phyloP scores from a whole-genome alignment of 2,888 invertebrate species.

The Eristalis tenax region DNA sequence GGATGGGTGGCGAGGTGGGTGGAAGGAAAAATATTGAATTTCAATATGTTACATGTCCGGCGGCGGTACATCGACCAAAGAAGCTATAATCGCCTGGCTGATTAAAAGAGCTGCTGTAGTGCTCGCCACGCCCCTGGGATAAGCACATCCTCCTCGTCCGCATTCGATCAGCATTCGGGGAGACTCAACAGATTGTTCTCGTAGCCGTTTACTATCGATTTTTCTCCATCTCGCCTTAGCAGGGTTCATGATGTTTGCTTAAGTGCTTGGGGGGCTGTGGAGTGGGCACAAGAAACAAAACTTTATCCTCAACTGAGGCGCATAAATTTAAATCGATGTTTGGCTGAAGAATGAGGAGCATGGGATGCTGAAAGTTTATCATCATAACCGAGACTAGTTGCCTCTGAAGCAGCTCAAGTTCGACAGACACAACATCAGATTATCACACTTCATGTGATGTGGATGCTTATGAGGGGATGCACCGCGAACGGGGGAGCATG shows the following conservation, averaged over 20 bases:
- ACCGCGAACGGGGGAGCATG: neutral
- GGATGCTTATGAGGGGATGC: neutral
- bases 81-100: constrained; percentile 56
- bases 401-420: neutral
- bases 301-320: neutral
- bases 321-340: neutral
- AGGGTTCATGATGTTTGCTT: constrained; percentile 18
- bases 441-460: neutral
- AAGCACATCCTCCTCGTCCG: constrained; percentile 42
- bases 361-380: neutral
- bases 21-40: constrained; percentile 48
- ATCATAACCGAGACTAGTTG: neutral
- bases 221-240: constrained; percentile 16
- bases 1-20: neutral
- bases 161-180: constrained; percentile 49
- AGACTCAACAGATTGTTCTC: constrained; percentile 52
- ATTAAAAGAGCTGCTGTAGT: constrained; percentile 42
- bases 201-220: constrained; percentile 51
- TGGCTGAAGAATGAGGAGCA: neutral
- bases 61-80: constrained; percentile 36
- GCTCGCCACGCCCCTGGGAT: constrained; percentile 42
- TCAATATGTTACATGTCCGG: constrained; percentile 63
- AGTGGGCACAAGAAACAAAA: neutral
- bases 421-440: neutral
- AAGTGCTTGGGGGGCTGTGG: neutral